Evolutionary conservation across 2,888 invertebrate species (phyloP).

Genomic region (Lithodes maja): DNA sequence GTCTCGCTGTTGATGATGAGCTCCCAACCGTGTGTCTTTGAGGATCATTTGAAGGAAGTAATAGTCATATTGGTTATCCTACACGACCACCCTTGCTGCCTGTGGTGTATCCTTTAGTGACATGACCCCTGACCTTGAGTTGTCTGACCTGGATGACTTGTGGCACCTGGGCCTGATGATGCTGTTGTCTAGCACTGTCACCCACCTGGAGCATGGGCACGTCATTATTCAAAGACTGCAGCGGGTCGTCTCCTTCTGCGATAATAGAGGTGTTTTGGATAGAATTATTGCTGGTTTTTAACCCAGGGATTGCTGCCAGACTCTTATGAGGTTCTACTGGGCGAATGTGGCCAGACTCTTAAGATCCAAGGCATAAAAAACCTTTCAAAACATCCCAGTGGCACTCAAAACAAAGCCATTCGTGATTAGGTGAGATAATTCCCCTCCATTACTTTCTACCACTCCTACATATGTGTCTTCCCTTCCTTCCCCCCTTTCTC

Average conservation of each 20-base stretch:
- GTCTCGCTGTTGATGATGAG: conserved; percentile 41
- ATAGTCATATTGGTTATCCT: conserved; percentile 30
- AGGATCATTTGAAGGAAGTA: conserved; percentile 27
- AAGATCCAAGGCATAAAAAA: too few relatives aligned
- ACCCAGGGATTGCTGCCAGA: too few relatives aligned
- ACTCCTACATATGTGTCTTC: too few relatives aligned
- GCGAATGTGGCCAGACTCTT: too few relatives aligned
- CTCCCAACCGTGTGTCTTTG: conserved; percentile 2
- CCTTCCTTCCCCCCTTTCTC: too few relatives aligned
- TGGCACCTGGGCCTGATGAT: conserved; percentile 34
- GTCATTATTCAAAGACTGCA: conserved; percentile 10
- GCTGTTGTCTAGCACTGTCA: conserved; percentile 22
- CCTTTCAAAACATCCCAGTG: too few relatives aligned
- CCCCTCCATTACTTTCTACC: too few relatives aligned
- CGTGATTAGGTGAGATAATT: too few relatives aligned
- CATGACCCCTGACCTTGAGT: not conserved
- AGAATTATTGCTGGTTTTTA: not conserved
- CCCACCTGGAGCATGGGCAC: conserved; percentile 4
- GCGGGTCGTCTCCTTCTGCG: conserved; percentile 5
- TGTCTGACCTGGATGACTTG: not conserved
- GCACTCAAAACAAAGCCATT: too few relatives aligned
- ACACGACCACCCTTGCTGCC: not conserved
- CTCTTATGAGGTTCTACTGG: too few relatives aligned
- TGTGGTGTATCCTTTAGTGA: not conserved
- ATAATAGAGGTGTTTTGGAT: conserved; percentile 8